phyloP scores from a whole-genome alignment of 2,113 vertebrate species.

The Rhadina sibilatrix region DNA sequence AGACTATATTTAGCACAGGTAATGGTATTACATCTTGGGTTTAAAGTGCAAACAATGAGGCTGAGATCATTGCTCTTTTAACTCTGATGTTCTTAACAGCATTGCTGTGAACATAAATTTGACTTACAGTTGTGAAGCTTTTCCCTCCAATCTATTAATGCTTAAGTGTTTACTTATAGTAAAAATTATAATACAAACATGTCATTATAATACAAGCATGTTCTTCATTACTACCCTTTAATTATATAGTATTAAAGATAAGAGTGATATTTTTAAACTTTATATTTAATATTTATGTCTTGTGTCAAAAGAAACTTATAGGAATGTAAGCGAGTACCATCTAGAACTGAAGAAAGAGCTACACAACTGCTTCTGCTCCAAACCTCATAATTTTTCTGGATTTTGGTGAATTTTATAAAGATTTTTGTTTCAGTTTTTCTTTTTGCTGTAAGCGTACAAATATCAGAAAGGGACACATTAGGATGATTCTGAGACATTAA shows the following conservation, averaged over 20 bases:
- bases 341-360: background rate
- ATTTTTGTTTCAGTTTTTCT: background rate
- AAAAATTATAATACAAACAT: background rate
- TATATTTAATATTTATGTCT: background rate
- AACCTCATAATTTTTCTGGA: background rate
- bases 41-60: background rate
- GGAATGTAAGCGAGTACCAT: background rate
- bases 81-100: background rate
- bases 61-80: background rate
- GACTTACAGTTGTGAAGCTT: background rate
- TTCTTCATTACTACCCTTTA: background rate
- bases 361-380: background rate
- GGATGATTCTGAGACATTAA: background rate
- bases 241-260: background rate
- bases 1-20: background rate
- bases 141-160: background rate
- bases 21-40: slow-evolving; percentile 18
- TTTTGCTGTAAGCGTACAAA: background rate
- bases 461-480: background rate
- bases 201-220: background rate
- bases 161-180: background rate
- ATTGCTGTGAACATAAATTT: background rate
- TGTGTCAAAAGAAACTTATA: background rate
- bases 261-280: slow-evolving; percentile 6
- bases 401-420: background rate